Conservation (phyloP, 1,140 invertebrate species). For the Homarus americanus region DNA sequence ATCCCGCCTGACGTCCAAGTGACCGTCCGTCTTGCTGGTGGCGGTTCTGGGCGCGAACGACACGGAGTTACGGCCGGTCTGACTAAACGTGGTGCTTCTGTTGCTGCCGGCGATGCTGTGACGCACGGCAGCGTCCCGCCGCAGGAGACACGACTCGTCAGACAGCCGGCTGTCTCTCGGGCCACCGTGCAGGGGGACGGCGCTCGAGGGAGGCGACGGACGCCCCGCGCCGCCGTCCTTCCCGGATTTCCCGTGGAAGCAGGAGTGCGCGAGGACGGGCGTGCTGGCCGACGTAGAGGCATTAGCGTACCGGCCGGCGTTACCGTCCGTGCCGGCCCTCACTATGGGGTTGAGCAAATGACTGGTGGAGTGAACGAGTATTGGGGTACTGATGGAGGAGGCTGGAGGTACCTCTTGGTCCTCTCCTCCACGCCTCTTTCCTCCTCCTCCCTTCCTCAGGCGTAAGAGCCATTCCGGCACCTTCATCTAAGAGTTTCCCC, state of each 20-base stretch:
- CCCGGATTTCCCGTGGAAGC: neutral
- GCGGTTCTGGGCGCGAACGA: neutral
- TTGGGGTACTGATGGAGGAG: conserved; percentile 37
- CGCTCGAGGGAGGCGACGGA: neutral
- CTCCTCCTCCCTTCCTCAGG: conserved; percentile 6
- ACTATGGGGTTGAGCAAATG: conserved; percentile 7
- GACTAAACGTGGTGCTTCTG: conserved; percentile 39
- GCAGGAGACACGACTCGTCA: neutral
- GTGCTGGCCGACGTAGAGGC: conserved; percentile 8
- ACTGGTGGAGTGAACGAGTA: conserved; percentile 32
- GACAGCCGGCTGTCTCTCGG: neutral
- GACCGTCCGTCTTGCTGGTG: neutral
- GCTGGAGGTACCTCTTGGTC: neutral
- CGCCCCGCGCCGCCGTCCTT: neutral
- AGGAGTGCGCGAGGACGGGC: conserved; percentile 7
- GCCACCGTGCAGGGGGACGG: conserved; percentile 19
- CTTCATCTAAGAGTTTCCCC: conserved; percentile 30
- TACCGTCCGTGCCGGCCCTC: neutral
- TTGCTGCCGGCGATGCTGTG: conserved; percentile 33
- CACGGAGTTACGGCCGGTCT: conserved; percentile 39
- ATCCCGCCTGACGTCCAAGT: neutral
- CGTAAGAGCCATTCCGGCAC: conserved; percentile 31
- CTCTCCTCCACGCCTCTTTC: neutral
- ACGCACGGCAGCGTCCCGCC: neutral
- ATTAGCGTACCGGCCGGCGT: neutral